Conservation (phyloP, 2,888 invertebrate genomes). For the Bombylius discolor region DNA sequence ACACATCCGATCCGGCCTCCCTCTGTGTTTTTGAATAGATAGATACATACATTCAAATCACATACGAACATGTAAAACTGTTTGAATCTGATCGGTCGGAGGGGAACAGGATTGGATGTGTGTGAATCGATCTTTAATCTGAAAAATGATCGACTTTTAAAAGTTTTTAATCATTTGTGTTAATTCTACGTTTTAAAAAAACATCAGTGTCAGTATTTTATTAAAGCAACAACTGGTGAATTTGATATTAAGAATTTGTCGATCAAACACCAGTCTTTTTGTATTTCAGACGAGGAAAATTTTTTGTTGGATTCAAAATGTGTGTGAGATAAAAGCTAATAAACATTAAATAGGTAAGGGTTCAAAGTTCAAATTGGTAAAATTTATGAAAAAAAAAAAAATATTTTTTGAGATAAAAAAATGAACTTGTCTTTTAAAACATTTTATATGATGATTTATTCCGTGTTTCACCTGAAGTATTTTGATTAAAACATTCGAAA, state of each 20-base stretch:
- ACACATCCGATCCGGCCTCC: too few species aligned
- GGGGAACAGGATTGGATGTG: too few species aligned
- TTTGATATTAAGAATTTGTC: conserved; percentile 39
- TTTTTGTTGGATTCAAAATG: too few species aligned
- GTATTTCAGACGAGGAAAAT: conserved; percentile 52
- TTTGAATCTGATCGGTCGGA: too few species aligned
- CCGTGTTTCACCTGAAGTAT: conserved; percentile 51
- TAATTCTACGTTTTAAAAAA: background rate
- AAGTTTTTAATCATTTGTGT: background rate
- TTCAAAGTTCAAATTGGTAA: background rate
- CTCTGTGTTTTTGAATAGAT: too few species aligned
- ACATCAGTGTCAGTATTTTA: conserved; percentile 10
- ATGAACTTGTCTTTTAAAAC: too few species aligned
- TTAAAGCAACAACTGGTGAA: conserved; percentile 21
- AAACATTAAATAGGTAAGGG: background rate
- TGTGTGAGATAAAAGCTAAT: too few species aligned
- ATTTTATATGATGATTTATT: conserved; percentile 23
- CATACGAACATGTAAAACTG: too few species aligned
- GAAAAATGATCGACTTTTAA: too few species aligned
- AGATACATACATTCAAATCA: conserved; percentile 14
- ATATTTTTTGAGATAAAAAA: background rate
- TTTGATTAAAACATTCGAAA: conserved; percentile 39
- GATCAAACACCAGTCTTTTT: conserved; percentile 86
- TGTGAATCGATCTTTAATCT: too few species aligned
- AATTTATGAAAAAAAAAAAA: background rate